Conservation (phyloP, 2,113 vertebrate genomes). For the Hippotragus niger region DNA sequence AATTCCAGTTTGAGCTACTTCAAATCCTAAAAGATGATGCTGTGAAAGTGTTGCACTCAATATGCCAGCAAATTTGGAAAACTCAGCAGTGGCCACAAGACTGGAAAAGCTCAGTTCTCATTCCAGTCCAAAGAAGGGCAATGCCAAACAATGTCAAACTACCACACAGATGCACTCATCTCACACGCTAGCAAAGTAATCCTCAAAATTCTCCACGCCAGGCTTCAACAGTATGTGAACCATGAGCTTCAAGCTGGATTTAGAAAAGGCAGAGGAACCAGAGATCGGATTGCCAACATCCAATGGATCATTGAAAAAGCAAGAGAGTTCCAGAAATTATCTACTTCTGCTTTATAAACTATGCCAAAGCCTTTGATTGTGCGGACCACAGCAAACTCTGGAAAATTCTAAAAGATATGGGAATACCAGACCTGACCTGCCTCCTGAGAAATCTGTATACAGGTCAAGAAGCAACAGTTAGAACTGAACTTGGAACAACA, state of each 20-base stretch:
- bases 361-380: not conserved
- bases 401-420: not conserved
- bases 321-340: not conserved
- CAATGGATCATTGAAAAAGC: not conserved
- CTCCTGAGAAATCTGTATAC: not conserved
- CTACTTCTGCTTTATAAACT: not conserved
- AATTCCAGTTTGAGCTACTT: not conserved
- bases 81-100: not conserved
- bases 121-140: not conserved
- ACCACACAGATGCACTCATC: not conserved
- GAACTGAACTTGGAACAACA: not conserved
- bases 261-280: not conserved
- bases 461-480: not conserved
- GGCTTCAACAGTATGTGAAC: not conserved
- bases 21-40: not conserved
- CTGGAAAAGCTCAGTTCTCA: not conserved
- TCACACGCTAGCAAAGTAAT: not conserved
- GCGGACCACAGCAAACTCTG: not conserved
- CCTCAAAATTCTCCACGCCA: not conserved
- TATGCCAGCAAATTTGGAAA: not conserved
- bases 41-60: not conserved
- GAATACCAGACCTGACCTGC: not conserved
- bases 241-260: not conserved
- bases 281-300: not conserved
- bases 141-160: not conserved